A percentile compares a stretch with the other conserved stretches of the same genome.
Evolutionary conservation across 2,797 vertebrate species (phyloP).

Genomic region (Phrynocephalus vlangalii): DNA sequence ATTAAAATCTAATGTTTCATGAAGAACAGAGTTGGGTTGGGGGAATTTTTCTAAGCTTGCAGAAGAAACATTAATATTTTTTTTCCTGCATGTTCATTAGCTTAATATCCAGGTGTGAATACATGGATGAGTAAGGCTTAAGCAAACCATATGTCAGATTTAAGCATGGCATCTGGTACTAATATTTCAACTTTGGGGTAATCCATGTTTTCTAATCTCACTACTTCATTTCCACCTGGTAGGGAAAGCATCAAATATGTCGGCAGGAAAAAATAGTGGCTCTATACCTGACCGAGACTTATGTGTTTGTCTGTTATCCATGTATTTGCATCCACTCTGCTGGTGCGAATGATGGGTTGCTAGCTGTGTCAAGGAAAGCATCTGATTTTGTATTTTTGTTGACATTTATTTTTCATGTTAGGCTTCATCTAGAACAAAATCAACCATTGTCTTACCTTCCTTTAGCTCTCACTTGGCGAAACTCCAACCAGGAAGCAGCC

Average conservation of each 20-base stretch:
- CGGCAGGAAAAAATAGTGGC: background rate
- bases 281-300: background rate
- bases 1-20: constrained; percentile 48
- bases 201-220: background rate
- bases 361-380: background rate
- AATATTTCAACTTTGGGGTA: background rate
- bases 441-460: too few species aligned
- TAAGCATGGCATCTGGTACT: background rate
- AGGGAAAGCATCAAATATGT: background rate
- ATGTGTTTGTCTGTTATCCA: background rate
- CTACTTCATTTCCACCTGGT: background rate
- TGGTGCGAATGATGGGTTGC: background rate
- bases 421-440: too few species aligned
- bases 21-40: constrained; percentile 1
- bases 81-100: background rate
- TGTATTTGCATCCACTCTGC: background rate
- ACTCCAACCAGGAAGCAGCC: too few species aligned
- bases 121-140: background rate
- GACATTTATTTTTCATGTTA: background rate
- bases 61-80: background rate
- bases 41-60: constrained; percentile 31
- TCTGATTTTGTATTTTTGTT: background rate
- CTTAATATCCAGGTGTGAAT: constrained; percentile 20
- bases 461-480: too few species aligned
- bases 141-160: constrained; percentile 1